phyloP scores from a whole-genome alignment of 2,888 invertebrate species.

The Yponomeuta plumbellus region DNA sequence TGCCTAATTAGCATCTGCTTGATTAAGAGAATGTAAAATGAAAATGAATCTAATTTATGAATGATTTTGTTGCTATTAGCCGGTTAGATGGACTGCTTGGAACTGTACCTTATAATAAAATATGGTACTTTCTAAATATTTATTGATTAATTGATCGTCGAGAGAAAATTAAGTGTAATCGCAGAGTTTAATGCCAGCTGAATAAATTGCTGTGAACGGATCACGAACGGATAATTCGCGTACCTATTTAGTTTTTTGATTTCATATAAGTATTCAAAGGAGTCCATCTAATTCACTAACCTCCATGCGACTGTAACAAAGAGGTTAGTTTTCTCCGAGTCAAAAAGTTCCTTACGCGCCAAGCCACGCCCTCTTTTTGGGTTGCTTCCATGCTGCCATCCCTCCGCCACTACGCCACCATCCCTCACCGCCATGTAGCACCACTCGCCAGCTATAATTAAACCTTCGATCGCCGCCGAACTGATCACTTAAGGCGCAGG shows the following conservation, averaged over 20 bases:
- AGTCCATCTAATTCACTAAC: neutral
- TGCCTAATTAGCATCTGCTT: neutral
- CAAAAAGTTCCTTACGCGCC: neutral
- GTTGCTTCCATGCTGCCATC: conserved; percentile 44
- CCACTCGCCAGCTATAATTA: conserved; percentile 51
- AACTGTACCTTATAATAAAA: neutral
- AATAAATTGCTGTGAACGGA: too few species aligned
- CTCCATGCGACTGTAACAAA: too few species aligned
- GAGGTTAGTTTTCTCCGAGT: neutral
- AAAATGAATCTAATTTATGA: neutral
- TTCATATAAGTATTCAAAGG: neutral
- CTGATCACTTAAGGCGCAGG: too few species aligned
- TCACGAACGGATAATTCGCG: too few species aligned
- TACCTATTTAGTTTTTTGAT: too few species aligned
- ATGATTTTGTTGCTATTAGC: neutral
- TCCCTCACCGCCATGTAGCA: conserved; percentile 40
- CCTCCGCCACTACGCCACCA: conserved; percentile 38
- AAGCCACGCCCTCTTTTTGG: conserved; percentile 53
- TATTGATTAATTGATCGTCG: too few species aligned
- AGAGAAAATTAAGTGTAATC: too few species aligned
- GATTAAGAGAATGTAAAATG: neutral
- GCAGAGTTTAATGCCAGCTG: too few species aligned
- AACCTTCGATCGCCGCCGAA: conserved; percentile 27
- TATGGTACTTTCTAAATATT: neutral
- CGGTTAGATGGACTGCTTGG: neutral